A percentile compares a stretch with the other conserved stretches of the same genome.
phyloP scores from a whole-genome alignment of 2,797 vertebrate species.

The Takifugu ocellatus region DNA sequence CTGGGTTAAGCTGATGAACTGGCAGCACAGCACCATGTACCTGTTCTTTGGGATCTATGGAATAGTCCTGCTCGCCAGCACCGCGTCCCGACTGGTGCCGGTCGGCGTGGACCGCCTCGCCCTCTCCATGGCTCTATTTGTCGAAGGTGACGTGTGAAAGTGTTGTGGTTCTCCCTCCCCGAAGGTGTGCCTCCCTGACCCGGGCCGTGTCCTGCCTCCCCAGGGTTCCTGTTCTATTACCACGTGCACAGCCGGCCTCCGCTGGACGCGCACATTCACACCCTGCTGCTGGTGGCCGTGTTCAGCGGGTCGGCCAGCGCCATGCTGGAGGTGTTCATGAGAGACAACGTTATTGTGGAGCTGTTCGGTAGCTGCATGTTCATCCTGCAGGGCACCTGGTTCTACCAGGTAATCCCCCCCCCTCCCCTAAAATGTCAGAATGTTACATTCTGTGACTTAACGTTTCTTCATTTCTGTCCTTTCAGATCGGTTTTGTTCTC shows the following conservation, averaged over 20 bases:
- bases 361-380: slow-evolving; percentile 75
- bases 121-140: slow-evolving; percentile 81
- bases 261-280: slow-evolving; percentile 89
- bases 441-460: too few species aligned
- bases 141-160: slow-evolving; percentile 80
- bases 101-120: slow-evolving; percentile 79
- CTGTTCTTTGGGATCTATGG: slow-evolving; percentile 88
- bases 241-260: slow-evolving; percentile 80
- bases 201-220: slow-evolving; percentile 5
- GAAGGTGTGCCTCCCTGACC: too few species aligned
- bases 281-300: slow-evolving; percentile 81
- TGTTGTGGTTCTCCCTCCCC: background rate
- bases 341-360: slow-evolving; percentile 81
- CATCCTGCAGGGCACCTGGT: slow-evolving; percentile 91
- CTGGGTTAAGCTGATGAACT: slow-evolving; percentile 97
- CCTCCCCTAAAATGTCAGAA: too few species aligned
- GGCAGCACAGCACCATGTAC: slow-evolving; percentile 98
- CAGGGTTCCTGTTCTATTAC: slow-evolving; percentile 92
- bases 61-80: slow-evolving; percentile 71
- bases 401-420: slow-evolving; percentile 85
- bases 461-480: slow-evolving; percentile 8
- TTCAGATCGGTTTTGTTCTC: slow-evolving; percentile 91
- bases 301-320: slow-evolving; percentile 72
- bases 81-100: slow-evolving; percentile 59
- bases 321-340: slow-evolving; percentile 82